Base-by-base conservation (phyloP, 2,888 invertebrate genomes). In the Oscheius sp. region DNA sequence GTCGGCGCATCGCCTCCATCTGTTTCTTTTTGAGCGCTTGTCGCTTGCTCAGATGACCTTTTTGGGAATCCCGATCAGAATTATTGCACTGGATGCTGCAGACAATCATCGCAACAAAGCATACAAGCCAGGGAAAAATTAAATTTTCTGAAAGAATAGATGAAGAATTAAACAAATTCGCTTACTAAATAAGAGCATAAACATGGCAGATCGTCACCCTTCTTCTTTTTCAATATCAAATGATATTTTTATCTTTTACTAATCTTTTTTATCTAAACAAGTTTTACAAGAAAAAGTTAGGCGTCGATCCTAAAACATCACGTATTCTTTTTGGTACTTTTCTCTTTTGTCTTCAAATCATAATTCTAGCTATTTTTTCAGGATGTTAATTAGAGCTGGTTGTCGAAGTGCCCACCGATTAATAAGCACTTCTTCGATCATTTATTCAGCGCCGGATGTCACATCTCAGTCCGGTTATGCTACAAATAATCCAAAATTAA, bases 401-500 rank as follows among this genome's bases (percentile, higher is more conserved):
- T 4, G 6, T 20, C 33, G 12, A 5, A 10, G n/a, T 34, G 17
- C 17, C 3, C 8, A 20, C 2, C 10, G 55, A 20, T 55, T 33
- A 23, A 20, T 55, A n/a, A 55, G 55, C 20, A 15, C 33, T 23
- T 55, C 55, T 8, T 20, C 8, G 4, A 17, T 34, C 33, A 2
- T 55, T 20, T 34, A 3, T 5, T 55, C 55, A 3, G 12, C 20
- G 2, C 23, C 48, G 25, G 34, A 55, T 1, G 10, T 34, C 8
- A n/a, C 34, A 3, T 34, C 33, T 33, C 45, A 42, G 29, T 5
- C 61, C 2, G 61, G 42, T 1, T 61, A 61, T 42, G 45, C 29
- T n/a, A 61, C 61, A 0, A 45, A 25, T 15, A 77, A 77, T 57
- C 74, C 77, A n/a, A 74, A 72, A 27, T 70, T 78, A 39, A 70